Evolutionary conservation across 2,888 invertebrate species (phyloP).

Genomic region (Heliconius erato): DNA sequence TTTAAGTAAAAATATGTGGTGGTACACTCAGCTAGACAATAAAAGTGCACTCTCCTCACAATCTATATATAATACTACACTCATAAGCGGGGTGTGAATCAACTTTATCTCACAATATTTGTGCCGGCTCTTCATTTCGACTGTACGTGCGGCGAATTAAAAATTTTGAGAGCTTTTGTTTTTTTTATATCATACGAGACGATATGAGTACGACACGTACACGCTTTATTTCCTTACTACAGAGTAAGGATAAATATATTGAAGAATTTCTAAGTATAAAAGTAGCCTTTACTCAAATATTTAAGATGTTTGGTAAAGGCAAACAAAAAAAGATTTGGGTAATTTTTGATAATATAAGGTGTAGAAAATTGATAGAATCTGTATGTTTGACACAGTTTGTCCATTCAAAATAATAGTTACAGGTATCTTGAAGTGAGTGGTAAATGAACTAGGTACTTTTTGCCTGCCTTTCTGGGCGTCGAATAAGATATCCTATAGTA

Average conservation of each 20-base stretch:
- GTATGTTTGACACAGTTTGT: no score
- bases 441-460: no score
- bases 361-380: no score
- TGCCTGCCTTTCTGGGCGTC: no score
- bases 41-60: conserved; percentile 48
- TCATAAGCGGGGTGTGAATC: conserved; percentile 51
- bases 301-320: no score
- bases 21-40: conserved; percentile 40
- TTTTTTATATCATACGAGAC: background rate
- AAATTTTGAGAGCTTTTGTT: conserved; percentile 48
- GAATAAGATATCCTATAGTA: no score
- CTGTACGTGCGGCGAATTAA: conserved; percentile 56
- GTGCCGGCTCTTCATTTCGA: conserved; percentile 56
- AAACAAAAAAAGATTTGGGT: no score
- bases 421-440: no score
- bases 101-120: conserved; percentile 57
- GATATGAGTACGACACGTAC: conserved; percentile 13
- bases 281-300: no score
- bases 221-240: background rate
- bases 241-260: background rate
- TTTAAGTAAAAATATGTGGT: conserved; percentile 28
- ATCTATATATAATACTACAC: conserved; percentile 38
- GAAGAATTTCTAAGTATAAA: no score
- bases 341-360: no score
- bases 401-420: no score